Evolutionary conservation across 2,888 invertebrate species (phyloP), one percentile per base, ranked within the genome.

Genomic region (Lepidochrysops patricia): DNA sequence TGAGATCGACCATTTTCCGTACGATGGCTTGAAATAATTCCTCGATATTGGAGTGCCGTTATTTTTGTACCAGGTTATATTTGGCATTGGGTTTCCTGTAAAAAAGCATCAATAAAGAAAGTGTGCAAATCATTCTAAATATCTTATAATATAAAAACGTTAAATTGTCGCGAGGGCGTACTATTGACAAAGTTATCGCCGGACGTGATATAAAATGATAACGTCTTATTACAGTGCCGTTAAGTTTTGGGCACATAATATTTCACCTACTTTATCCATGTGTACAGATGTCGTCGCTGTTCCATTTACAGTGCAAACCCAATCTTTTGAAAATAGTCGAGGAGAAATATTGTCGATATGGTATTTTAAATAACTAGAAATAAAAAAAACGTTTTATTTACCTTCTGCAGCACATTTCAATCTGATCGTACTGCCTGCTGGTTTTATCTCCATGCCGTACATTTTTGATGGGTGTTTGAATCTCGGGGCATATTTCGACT

Each of bases 31-130:
- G 26, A 94, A 95, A 67, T 93, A 90, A 26, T 90, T 90, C 48
- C 94, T 89, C 52, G 90, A 82, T 57, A 93, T 92, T 0, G 92
- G 92, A 12, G 88, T 87, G 61, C 90, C 88, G 59, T 92, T 93
- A 78, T 97, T 93, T 77, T 95, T 95, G 61, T 91, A 92, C 97
- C 97, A 97, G 1, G 94, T 95, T 64, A 97, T 94, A 71, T 94
- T 96, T 2, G 97, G 97, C 58, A 90, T 72, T 56, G 72, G 72
- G 60, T 72, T 72, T 59, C 72, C 72, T 72, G 64, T 12, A 68
- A 63, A 64, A 49, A 37, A 37, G 43, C 9, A 23, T 23, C 4
- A 43, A 19, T 43, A 9, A 23, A 1, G 9, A 12, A 9, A 19
- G 12, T 6, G 0, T 4, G 15, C 15, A 37, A 37, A 43, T 43